Percentiles rank a stretch among this genome's conserved stretches.
These are phyloP conservation scores for Tineola bisselliella DNA, from an alignment of 2,888 invertebrate species.

Conservation along the genomic window DNA sequence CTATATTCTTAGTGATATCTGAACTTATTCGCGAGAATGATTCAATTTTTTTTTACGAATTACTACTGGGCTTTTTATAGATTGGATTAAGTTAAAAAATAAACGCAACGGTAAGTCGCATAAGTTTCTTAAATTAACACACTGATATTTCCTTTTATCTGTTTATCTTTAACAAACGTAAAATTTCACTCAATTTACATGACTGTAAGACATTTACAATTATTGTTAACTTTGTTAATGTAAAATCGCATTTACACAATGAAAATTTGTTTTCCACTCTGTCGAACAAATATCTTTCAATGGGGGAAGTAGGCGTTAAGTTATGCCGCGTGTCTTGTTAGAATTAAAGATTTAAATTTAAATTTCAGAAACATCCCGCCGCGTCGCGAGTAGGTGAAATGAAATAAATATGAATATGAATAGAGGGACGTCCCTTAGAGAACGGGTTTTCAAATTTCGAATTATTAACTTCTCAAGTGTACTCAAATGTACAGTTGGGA, in stretches of 20 bases:
- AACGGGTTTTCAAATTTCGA: slow-evolving; percentile 48
- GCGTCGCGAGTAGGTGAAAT: slow-evolving; percentile 56
- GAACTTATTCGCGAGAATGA: too few relatives aligned
- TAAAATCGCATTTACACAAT: slow-evolving; percentile 42
- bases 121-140: too few relatives aligned
- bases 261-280: slow-evolving; percentile 49
- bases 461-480: slow-evolving; percentile 64
- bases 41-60: too few relatives aligned
- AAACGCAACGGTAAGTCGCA: too few relatives aligned
- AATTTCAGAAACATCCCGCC: slow-evolving; percentile 33
- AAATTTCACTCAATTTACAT: slow-evolving; percentile 7
- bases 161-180: not conserved
- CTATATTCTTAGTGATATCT: too few relatives aligned
- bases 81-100: too few relatives aligned
- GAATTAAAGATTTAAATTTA: slow-evolving; percentile 60
- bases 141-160: too few relatives aligned
- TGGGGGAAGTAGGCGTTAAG: slow-evolving; percentile 25
- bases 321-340: slow-evolving; percentile 52
- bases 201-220: not conserved
- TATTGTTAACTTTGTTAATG: slow-evolving; percentile 9
- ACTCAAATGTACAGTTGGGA: slow-evolving; percentile 30
- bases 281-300: slow-evolving; percentile 45
- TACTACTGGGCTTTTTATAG: too few relatives aligned
- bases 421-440: slow-evolving; percentile 51
- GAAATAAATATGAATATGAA: slow-evolving; percentile 70